phyloP scores from a whole-genome alignment of 2,888 invertebrate genomes.

The Phlogophora meticulosa region DNA sequence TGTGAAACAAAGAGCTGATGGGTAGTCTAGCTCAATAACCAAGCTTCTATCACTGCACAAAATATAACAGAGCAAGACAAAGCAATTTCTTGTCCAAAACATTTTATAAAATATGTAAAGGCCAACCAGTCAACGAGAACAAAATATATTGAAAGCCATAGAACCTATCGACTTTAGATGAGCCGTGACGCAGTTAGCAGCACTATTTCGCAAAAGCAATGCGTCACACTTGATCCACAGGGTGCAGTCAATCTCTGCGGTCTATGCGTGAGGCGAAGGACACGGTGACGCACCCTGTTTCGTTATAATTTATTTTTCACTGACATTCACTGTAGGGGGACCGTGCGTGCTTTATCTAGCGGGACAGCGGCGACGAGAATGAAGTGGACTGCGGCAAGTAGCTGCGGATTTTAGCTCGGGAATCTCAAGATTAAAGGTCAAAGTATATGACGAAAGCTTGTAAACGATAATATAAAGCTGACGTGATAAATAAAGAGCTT shows the following conservation, averaged over 20 bases:
- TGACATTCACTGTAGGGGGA: constrained; percentile 74
- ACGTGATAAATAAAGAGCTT: constrained; percentile 14
- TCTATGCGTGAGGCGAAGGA: constrained; percentile 83
- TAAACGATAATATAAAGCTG: constrained; percentile 8
- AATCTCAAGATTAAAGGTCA: not conserved
- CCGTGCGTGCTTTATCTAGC: constrained; percentile 77
- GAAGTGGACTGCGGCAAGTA: constrained; percentile 22
- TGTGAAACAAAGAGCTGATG: too few species aligned
- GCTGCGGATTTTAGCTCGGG: not conserved
- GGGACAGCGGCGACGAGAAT: constrained; percentile 60
- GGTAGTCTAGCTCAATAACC: too few species aligned
- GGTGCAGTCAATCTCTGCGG: constrained; percentile 88
- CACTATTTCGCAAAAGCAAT: constrained; percentile 72
- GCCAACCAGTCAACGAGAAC: constrained; percentile 39
- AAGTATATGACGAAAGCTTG: not conserved
- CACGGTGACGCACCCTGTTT: constrained; percentile 84
- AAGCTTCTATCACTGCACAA: too few species aligned
- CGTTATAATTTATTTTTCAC: constrained; percentile 84
- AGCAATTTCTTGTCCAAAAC: constrained; percentile 24
- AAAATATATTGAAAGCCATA: constrained; percentile 60
- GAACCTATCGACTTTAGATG: constrained; percentile 64
- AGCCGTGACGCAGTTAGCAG: constrained; percentile 67
- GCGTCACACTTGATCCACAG: constrained; percentile 78
- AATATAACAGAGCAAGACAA: not conserved
- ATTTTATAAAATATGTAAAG: constrained; percentile 50